phyloP scores from a whole-genome alignment of 2,113 vertebrate genomes.

The Calonectris borealis region DNA sequence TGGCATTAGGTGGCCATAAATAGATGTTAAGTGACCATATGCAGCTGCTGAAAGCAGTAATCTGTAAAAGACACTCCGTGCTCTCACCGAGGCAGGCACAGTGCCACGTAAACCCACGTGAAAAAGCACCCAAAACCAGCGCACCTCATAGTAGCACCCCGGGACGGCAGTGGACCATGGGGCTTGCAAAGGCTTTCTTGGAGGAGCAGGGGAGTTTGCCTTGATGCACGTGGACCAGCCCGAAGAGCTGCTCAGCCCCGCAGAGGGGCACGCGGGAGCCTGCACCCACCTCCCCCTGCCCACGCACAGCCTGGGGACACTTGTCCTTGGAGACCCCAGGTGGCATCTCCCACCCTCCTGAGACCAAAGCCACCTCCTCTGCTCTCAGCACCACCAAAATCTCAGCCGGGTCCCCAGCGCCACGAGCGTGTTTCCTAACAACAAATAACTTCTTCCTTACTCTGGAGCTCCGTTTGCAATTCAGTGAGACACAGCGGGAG shows the following conservation, averaged over 20 bases:
- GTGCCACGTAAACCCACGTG: rapidly evolving
- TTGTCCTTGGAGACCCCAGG: background rate
- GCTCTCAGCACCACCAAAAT: background rate
- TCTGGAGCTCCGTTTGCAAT: background rate
- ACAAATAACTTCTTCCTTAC: background rate
- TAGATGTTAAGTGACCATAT: background rate
- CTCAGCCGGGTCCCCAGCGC: background rate
- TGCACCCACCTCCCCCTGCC: background rate
- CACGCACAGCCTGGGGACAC: rapidly evolving
- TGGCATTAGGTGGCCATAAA: background rate
- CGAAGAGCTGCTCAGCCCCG: background rate
- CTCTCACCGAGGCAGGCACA: background rate
- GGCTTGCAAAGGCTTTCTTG: rapidly evolving
- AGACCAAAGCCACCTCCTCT: background rate
- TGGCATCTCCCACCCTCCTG: background rate
- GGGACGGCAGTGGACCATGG: rapidly evolving
- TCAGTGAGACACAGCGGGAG: background rate
- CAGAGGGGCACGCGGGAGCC: background rate
- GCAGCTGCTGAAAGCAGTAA: background rate
- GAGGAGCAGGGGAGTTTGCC: background rate
- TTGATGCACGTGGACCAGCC: background rate
- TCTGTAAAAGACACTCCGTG: background rate
- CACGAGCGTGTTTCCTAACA: background rate
- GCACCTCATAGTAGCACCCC: rapidly evolving
- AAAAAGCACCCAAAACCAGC: rapidly evolving